A percentile compares a stretch with the other conserved stretches of the same genome.
phyloP scores from a whole-genome alignment of 2,888 invertebrate species.

The Lordiphosa andalusiaca region DNA sequence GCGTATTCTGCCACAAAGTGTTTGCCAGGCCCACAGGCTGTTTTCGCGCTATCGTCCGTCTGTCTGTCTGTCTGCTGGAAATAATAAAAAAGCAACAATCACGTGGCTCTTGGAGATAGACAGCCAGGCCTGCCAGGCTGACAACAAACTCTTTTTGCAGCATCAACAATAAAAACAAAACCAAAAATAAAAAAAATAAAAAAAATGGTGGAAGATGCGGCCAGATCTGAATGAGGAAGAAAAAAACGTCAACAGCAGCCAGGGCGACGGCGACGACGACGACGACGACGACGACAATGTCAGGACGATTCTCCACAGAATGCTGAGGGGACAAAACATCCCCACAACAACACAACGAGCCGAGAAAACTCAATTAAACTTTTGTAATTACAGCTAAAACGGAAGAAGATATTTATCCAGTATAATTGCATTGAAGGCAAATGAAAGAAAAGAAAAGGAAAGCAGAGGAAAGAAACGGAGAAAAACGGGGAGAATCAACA shows the following conservation, averaged over 20 bases:
- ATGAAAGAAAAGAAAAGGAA: constrained; percentile 57
- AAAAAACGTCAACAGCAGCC: constrained; percentile 59
- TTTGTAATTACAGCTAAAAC: constrained; percentile 80
- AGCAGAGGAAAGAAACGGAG: constrained; percentile 13
- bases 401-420: constrained; percentile 80
- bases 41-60: no score
- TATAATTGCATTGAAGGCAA: constrained; percentile 80
- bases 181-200: constrained; percentile 11
- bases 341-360: constrained; percentile 63
- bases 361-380: constrained; percentile 80
- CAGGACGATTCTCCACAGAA: constrained; percentile 42
- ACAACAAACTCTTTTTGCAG: constrained; percentile 67
- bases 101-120: constrained; percentile 62
- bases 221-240: background rate
- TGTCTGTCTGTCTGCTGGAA: no score
- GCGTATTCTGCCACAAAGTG: constrained; percentile 26
- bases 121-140: constrained; percentile 50
- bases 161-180: constrained; percentile 64
- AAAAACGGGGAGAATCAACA: background rate
- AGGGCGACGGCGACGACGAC: constrained; percentile 39
- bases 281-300: constrained; percentile 40
- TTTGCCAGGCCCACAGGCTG: constrained; percentile 33
- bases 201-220: background rate
- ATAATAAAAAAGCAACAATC: constrained; percentile 57
- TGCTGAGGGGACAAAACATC: constrained; percentile 59